phyloP scores from a whole-genome alignment of 2,113 vertebrate species.

The Morone saxatilis region DNA sequence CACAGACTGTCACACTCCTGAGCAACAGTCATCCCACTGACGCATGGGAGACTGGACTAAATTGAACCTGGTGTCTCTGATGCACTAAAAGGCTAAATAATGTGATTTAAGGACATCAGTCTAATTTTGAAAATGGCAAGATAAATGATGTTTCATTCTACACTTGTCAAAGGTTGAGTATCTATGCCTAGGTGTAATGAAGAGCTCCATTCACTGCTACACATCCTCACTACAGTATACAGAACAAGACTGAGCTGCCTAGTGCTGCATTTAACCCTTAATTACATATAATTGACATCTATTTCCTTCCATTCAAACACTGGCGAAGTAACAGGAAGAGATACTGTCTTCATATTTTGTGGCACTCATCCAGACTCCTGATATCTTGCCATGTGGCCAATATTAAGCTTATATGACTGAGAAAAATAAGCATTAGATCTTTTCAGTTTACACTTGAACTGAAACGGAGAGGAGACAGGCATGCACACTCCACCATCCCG shows the following conservation, averaged over 20 bases:
- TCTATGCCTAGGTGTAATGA: slow-evolving; percentile 1
- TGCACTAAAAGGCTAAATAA: slow-evolving; percentile 38
- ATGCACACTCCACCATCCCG: neutral
- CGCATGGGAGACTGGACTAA: slow-evolving; percentile 30
- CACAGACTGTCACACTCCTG: slow-evolving; percentile 50
- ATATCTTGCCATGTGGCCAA: neutral
- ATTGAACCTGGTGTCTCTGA: slow-evolving; percentile 54
- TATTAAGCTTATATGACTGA: slow-evolving; percentile 28
- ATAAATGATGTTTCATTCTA: slow-evolving; percentile 27
- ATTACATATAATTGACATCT: slow-evolving; percentile 41
- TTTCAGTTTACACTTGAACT: slow-evolving; percentile 12
- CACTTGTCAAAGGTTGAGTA: slow-evolving; percentile 39
- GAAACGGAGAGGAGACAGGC: neutral
- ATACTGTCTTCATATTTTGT: slow-evolving; percentile 6
- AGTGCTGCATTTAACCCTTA: slow-evolving; percentile 28
- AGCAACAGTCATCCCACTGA: slow-evolving; percentile 49
- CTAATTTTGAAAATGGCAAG: slow-evolving; percentile 2
- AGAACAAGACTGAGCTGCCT: slow-evolving; percentile 5
- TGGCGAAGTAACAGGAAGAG: slow-evolving; percentile 16
- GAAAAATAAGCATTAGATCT: slow-evolving; percentile 7
- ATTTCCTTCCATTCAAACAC: slow-evolving; percentile 42
- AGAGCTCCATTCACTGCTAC: slow-evolving; percentile 23
- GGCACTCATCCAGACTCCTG: neutral
- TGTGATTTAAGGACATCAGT: slow-evolving; percentile 6
- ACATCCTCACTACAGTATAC: neutral